Evolutionary conservation across 2,888 invertebrate species (phyloP).

Genomic region (Anagyrus pseudococci): DNA sequence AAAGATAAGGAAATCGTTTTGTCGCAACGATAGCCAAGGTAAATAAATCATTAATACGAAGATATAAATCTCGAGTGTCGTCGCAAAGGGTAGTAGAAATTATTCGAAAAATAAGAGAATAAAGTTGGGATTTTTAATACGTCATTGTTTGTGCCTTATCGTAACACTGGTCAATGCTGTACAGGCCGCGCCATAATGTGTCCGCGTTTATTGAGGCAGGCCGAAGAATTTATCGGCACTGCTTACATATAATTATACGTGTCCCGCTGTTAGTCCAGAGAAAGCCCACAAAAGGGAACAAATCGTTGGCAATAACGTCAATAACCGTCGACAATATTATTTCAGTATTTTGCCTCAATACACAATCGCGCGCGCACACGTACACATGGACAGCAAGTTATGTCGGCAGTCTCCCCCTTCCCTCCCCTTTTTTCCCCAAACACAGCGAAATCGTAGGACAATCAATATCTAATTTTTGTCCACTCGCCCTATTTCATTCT

Average conservation of each 20-base stretch:
- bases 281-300: slow-evolving; percentile 42
- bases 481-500: too few relatives aligned
- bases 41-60: background rate
- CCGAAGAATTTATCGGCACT: slow-evolving; percentile 40
- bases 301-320: slow-evolving; percentile 51
- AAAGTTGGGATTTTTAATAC: background rate
- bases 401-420: background rate
- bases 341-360: too few relatives aligned
- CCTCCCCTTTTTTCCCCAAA: too few relatives aligned
- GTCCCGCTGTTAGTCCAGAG: slow-evolving; percentile 16
- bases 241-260: slow-evolving; percentile 41
- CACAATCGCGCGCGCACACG: too few relatives aligned
- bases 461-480: slow-evolving; percentile 49
- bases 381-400: background rate
- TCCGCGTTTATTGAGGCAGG: slow-evolving; percentile 35
- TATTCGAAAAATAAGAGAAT: background rate
- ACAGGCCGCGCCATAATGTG: slow-evolving; percentile 14
- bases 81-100: background rate
- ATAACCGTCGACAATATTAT: slow-evolving; percentile 48
- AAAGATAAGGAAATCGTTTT: too few relatives aligned
- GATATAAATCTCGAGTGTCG: background rate
- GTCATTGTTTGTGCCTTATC: slow-evolving; percentile 17
- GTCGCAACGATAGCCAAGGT: background rate
- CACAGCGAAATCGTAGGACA: slow-evolving; percentile 47
- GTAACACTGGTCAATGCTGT: background rate